Percentiles rank a stretch among this genome's conserved stretches.
Conservation (phyloP, 2,113 vertebrate species). For the Holacanthus passer region DNA sequence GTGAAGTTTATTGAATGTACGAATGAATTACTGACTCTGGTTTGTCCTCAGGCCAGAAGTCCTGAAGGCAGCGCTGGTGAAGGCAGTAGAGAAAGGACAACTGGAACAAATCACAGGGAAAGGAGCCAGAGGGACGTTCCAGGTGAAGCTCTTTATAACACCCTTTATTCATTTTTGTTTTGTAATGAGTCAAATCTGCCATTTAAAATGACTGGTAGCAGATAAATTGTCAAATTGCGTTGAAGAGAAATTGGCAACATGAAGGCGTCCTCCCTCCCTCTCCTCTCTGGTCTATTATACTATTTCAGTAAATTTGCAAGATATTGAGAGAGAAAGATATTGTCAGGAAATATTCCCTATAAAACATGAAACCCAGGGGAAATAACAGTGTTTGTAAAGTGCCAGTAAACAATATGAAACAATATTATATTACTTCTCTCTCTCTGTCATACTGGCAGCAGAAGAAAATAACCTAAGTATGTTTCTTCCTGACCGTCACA, state of each 20-base stretch:
- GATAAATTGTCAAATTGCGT: background rate
- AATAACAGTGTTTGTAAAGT: background rate
- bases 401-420: background rate
- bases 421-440: too few species aligned
- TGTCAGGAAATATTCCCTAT: background rate
- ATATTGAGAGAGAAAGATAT: background rate
- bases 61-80: slow-evolving; percentile 94
- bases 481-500: slow-evolving; percentile 60
- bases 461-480: background rate
- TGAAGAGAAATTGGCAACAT: background rate
- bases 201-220: background rate
- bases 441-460: too few species aligned
- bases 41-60: slow-evolving; percentile 89
- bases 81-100: slow-evolving; percentile 94
- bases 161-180: background rate
- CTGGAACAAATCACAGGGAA: slow-evolving; percentile 98
- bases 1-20: background rate
- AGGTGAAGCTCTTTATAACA: slow-evolving; percentile 81
- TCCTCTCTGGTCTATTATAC: background rate
- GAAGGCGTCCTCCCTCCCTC: background rate
- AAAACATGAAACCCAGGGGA: background rate
- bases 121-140: slow-evolving; percentile 97
- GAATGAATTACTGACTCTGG: background rate
- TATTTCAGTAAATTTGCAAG: background rate
- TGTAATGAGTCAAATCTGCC: background rate